These are phyloP conservation scores for Gymnarchus niloticus DNA, from an alignment of 2,113 vertebrate genomes.

Conservation along the genomic window DNA sequence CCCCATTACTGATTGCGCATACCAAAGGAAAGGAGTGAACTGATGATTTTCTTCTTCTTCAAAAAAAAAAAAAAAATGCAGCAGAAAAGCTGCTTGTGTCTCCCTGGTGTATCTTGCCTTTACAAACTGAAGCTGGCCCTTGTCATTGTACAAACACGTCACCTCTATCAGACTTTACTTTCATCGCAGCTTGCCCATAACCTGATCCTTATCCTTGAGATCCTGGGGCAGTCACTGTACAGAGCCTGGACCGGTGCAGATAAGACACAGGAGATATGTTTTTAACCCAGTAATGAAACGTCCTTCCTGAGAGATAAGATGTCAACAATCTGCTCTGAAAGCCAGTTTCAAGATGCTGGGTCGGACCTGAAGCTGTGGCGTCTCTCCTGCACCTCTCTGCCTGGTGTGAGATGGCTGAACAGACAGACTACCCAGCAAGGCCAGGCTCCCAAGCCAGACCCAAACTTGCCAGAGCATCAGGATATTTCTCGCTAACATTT, in stretches of 20 bases:
- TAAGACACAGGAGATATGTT: background rate
- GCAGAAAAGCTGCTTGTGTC: background rate
- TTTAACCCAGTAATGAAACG: constrained; percentile 5
- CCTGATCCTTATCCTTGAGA: background rate
- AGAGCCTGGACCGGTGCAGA: background rate
- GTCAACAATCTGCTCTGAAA: background rate
- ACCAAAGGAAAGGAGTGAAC: background rate
- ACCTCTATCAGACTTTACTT: background rate
- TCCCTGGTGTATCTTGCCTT: background rate
- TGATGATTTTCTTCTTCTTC: background rate
- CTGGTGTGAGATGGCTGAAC: background rate
- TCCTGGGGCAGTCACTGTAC: background rate
- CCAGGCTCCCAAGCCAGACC: background rate
- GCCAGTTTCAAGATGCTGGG: background rate
- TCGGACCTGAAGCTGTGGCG: background rate
- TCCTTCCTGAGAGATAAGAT: background rate
- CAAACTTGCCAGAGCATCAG: background rate
- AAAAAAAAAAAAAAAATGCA: no score
- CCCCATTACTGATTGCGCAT: background rate
- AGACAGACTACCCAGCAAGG: background rate
- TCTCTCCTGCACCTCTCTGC: background rate
- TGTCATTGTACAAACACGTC: background rate
- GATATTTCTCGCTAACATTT: background rate
- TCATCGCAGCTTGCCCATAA: background rate
- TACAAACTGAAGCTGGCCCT: background rate